Conservation (phyloP, 2,113 vertebrate species). For the Synchiropus splendidus region DNA sequence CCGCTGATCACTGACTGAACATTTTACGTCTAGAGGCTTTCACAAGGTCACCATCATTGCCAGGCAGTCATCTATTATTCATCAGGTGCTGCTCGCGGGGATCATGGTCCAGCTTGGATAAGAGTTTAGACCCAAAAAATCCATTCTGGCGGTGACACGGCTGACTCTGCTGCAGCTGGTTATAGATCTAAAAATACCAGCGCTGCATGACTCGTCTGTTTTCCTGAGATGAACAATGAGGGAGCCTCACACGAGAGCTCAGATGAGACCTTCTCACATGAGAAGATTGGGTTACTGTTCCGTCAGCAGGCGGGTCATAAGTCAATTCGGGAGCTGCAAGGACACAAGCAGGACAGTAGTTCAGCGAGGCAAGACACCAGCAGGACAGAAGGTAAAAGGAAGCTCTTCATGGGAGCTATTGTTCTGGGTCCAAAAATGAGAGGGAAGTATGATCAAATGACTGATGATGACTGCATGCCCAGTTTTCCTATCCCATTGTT, state of each 20-base stretch:
- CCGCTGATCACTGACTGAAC: constrained; percentile 35
- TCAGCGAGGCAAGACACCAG: not conserved
- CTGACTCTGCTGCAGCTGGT: constrained; percentile 1
- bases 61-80: constrained; percentile 56
- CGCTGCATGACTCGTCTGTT: constrained; percentile 11
- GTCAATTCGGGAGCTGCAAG: constrained; percentile 28
- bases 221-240: constrained; percentile 11
- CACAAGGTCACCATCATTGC: constrained; percentile 49
- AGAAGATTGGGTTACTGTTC: constrained; percentile 45
- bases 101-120: constrained; percentile 13
- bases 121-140: constrained; percentile 25
- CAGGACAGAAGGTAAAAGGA: too few relatives aligned
- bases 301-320: constrained; percentile 44
- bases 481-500: too few relatives aligned
- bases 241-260: constrained; percentile 14
- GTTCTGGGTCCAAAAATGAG: too few relatives aligned
- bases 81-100: constrained; percentile 30
- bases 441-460: too few relatives aligned
- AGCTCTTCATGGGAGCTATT: too few relatives aligned
- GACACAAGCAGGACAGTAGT: constrained; percentile 20
- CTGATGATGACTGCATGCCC: too few relatives aligned
- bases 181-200: constrained; percentile 33
- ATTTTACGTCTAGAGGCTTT: constrained; percentile 32
- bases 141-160: not conserved
- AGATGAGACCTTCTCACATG: constrained; percentile 28